phyloP scores from a whole-genome alignment of 2,113 vertebrate genomes.

The Etheostoma cragini region DNA sequence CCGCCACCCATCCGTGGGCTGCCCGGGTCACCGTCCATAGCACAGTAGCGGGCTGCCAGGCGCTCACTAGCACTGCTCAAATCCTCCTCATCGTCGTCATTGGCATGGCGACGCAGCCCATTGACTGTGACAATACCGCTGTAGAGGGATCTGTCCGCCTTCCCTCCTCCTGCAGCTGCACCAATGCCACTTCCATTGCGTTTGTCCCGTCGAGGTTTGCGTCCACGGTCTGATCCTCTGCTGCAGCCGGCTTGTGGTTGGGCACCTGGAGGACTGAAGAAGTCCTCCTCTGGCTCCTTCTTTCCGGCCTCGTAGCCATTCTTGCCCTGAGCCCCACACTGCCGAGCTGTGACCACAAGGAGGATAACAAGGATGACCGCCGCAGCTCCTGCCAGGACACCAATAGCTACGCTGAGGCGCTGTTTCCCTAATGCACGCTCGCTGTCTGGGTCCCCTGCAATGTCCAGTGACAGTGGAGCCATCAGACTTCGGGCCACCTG shows the following conservation, averaged over 20 bases:
- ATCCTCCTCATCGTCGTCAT: slow-evolving; percentile 83
- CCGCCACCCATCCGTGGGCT: slow-evolving; percentile 91
- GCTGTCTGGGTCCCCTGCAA: slow-evolving; percentile 94
- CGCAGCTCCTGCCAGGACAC: slow-evolving; percentile 93
- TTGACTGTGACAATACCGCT: slow-evolving; percentile 87
- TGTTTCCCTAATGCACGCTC: slow-evolving; percentile 92
- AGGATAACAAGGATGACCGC: slow-evolving; percentile 94
- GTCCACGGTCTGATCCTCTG: slow-evolving; percentile 77
- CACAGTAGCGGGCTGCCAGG: slow-evolving; percentile 93
- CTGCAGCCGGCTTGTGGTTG: slow-evolving; percentile 70
- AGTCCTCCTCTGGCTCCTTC: slow-evolving; percentile 95
- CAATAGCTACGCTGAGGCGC: slow-evolving; percentile 92
- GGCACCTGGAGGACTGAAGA: slow-evolving; percentile 91
- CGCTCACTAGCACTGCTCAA: slow-evolving; percentile 92
- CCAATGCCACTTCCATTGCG: slow-evolving; percentile 62
- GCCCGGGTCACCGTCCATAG: slow-evolving; percentile 90
- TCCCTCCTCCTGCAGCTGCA: slow-evolving; percentile 66
- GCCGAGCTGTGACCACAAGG: slow-evolving; percentile 93
- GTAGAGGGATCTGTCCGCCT: slow-evolving; percentile 94
- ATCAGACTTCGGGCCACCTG: slow-evolving; percentile 93
- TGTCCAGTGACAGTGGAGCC: slow-evolving; percentile 92
- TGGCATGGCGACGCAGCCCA: slow-evolving; percentile 77
- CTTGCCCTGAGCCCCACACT: slow-evolving; percentile 92
- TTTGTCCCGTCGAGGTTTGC: slow-evolving; percentile 81
- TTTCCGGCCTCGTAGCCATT: slow-evolving; percentile 95